Conservation (phyloP, 1,140 invertebrate species). For the Pseudomyrmex gracilis region DNA sequence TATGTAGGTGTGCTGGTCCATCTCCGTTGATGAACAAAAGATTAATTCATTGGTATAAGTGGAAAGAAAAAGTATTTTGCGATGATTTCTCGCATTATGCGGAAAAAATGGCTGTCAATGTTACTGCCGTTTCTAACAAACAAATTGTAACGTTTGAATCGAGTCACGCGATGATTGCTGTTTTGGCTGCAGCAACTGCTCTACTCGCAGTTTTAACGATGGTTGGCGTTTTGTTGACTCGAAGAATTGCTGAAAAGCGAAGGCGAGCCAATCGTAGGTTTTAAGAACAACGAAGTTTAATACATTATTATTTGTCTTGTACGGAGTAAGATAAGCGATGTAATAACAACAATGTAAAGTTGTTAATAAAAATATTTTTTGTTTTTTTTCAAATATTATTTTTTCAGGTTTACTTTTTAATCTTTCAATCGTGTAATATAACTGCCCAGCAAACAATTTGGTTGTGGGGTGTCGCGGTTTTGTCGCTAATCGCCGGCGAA, state of each 20-base stretch:
- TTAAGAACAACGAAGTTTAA: conserved; percentile 37
- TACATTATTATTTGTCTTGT: no score
- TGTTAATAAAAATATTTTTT: no score
- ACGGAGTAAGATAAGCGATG: no score
- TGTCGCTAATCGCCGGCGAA: no score
- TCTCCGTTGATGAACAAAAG: conserved; percentile 68
- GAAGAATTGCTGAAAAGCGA: conserved; percentile 46
- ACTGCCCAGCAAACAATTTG: no score
- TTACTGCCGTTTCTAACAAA: conserved; percentile 21
- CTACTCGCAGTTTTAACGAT: conserved; percentile 66
- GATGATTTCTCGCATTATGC: conserved; percentile 59
- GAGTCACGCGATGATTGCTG: conserved; percentile 64
- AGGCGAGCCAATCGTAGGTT: conserved; percentile 74
- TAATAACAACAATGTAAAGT: no score
- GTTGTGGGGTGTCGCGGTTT: no score
- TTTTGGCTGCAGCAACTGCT: conserved; percentile 51
- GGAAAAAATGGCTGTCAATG: conserved; percentile 60
- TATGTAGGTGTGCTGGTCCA: conserved; percentile 75
- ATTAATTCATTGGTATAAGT: conserved; percentile 80
- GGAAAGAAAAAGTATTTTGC: conserved; percentile 77
- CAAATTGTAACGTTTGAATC: conserved; percentile 59
- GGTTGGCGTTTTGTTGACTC: conserved; percentile 71
- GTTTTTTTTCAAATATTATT: no score
- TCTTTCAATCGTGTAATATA: no score
- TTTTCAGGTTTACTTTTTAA: no score